phyloP scores from a whole-genome alignment of 2,797 vertebrate species.

The Anguilla anguilla region DNA sequence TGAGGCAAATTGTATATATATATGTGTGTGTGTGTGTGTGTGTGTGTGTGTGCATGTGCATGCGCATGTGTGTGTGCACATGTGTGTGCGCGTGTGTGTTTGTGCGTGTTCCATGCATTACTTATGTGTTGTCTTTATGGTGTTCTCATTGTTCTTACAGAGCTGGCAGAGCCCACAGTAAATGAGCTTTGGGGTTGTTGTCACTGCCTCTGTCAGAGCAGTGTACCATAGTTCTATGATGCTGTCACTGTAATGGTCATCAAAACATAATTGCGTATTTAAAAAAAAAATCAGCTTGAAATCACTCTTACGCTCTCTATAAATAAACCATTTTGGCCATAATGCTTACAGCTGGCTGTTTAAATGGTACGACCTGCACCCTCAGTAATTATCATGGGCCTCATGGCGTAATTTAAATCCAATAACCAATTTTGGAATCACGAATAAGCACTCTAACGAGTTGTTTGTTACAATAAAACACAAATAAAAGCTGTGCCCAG shows the following conservation, averaged over 20 bases:
- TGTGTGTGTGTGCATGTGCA: too few species aligned
- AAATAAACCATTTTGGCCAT: conserved; percentile 34
- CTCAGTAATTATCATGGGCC: neutral
- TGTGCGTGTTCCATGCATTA: neutral
- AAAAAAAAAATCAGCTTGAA: neutral
- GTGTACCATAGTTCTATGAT: neutral
- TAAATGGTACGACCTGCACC: conserved; percentile 19
- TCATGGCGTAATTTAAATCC: neutral
- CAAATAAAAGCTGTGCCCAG: neutral
- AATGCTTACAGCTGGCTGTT: conserved; percentile 37
- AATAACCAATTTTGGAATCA: too few species aligned
- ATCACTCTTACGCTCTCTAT: conserved; percentile 22
- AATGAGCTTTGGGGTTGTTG: neutral
- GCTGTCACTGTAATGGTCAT: neutral
- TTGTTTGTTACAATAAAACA: neutral
- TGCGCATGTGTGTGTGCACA: too few species aligned
- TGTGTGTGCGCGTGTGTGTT: neutral
- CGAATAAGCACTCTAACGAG: too few species aligned
- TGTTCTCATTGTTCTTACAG: neutral
- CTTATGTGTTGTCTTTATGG: neutral
- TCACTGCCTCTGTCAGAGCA: neutral
- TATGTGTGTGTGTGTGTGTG: too few species aligned
- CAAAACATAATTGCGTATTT: neutral
- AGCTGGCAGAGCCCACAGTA: neutral
- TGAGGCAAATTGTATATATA: neutral